Evolutionary conservation across 2,888 invertebrate species (phyloP).

Genomic region (Candidula unifasciata): DNA sequence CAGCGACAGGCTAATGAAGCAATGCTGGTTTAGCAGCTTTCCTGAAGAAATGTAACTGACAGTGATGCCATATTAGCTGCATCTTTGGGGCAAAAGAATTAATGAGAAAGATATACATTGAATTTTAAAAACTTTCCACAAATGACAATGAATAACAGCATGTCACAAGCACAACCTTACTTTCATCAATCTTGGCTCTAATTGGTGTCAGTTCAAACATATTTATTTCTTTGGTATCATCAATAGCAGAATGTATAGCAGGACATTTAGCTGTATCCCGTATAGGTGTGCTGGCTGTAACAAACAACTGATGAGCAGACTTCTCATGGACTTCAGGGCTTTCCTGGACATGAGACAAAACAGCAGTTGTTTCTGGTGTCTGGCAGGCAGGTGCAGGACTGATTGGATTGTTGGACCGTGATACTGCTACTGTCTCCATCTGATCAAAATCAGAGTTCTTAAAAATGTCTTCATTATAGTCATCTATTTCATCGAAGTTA

Average conservation of each 20-base stretch:
- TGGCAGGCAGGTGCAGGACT: not conserved
- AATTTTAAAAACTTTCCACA: not conserved
- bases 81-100: too few species aligned
- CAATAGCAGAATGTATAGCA: not conserved
- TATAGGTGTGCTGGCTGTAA: slow-evolving; percentile 20
- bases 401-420: too few species aligned
- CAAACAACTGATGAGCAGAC: not conserved
- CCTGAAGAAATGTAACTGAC: too few species aligned
- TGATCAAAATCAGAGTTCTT: not conserved
- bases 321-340: not conserved
- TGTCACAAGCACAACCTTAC: slow-evolving; percentile 5
- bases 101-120: not conserved
- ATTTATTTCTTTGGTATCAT: not conserved
- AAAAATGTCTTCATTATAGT: not conserved
- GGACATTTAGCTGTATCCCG: not conserved
- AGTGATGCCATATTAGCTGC: too few species aligned
- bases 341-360: not conserved
- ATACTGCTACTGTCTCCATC: not conserved
- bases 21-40: too few species aligned
- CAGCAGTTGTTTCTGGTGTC: not conserved
- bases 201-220: slow-evolving; percentile 13
- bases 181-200: not conserved
- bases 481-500: not conserved
- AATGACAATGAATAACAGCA: not conserved
- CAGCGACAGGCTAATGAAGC: too few species aligned